Conservation (phyloP, 2,888 invertebrate genomes). For the Tortricodes alternella region DNA sequence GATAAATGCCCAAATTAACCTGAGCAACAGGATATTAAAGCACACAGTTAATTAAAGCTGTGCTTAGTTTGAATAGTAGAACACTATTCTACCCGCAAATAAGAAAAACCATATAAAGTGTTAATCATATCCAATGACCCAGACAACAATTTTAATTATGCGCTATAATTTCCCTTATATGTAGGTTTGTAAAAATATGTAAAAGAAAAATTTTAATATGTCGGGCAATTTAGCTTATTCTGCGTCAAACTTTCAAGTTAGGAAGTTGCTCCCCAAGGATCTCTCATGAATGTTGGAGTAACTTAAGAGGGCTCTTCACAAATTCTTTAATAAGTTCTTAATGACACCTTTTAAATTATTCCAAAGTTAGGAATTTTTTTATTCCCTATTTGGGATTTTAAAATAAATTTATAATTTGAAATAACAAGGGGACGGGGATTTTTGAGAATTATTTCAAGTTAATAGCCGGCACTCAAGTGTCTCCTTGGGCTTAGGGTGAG, state of each 20-base stretch:
- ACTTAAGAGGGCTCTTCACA: slow-evolving; percentile 48
- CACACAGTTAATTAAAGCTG: too few relatives aligned
- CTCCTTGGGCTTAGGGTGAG: slow-evolving; percentile 7
- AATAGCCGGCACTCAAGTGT: slow-evolving; percentile 7
- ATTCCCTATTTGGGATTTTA: slow-evolving; percentile 40
- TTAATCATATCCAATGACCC: too few relatives aligned
- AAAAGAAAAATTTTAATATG: slow-evolving; percentile 14
- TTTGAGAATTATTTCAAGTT: slow-evolving; percentile 10
- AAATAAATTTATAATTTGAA: background rate
- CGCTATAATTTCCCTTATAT: background rate
- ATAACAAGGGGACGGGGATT: background rate
- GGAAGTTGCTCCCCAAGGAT: slow-evolving; percentile 38
- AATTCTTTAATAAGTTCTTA: slow-evolving; percentile 57
- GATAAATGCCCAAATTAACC: too few relatives aligned
- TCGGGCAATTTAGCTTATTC: slow-evolving; percentile 38
- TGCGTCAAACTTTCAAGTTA: slow-evolving; percentile 43
- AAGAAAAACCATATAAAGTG: too few relatives aligned
- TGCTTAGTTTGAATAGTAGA: too few relatives aligned
- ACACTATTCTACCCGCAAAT: too few relatives aligned
- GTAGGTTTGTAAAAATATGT: slow-evolving; percentile 5
- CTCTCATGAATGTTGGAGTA: slow-evolving; percentile 53
- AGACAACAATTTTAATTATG: too few relatives aligned
- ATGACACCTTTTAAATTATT: slow-evolving; percentile 36
- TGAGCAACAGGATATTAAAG: too few relatives aligned
- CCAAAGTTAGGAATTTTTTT: slow-evolving; percentile 33